Percentiles rank a stretch among this genome's conserved stretches.
Conservation (phyloP, 2,888 invertebrate genomes). For the Acronicta aceris region DNA sequence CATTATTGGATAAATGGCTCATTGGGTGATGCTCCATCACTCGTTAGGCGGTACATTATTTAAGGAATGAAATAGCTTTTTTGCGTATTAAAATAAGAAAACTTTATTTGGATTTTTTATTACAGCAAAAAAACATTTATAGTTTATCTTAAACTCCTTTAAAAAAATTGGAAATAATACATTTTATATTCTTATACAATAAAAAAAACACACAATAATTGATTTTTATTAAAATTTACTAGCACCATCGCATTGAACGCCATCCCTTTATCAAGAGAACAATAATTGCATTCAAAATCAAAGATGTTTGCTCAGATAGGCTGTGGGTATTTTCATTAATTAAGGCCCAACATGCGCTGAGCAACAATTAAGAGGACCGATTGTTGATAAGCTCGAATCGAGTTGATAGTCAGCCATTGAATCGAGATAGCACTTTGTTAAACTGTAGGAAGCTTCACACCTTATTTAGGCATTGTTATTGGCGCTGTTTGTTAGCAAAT, state of each 20-base stretch:
- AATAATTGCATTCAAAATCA: conserved; percentile 89
- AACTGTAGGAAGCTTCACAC: conserved; percentile 77
- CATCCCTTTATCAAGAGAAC: conserved; percentile 81
- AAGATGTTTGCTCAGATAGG: conserved; percentile 82
- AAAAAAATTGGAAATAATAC: too few relatives aligned
- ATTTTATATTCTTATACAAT: too few relatives aligned
- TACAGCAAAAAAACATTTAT: too few relatives aligned
- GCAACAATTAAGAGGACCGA: conserved; percentile 86
- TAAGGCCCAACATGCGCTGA: conserved; percentile 83
- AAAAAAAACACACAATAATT: conserved; percentile 10
- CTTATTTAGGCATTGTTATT: conserved; percentile 74
- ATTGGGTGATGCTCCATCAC: too few relatives aligned
- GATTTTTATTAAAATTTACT: conserved; percentile 42
- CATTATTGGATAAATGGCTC: too few relatives aligned
- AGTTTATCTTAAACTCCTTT: too few relatives aligned
- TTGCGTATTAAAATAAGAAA: too few relatives aligned
- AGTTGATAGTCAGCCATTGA: conserved; percentile 73
- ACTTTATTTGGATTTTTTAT: too few relatives aligned
- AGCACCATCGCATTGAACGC: conserved; percentile 60
- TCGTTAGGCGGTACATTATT: too few relatives aligned
- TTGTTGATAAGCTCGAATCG: conserved; percentile 81
- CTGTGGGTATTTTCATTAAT: conserved; percentile 86
- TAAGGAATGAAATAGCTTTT: too few relatives aligned
- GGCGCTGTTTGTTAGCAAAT: conserved; percentile 43
- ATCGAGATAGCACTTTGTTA: conserved; percentile 76